These are phyloP conservation scores for Cephalopholis sonnerati DNA, from an alignment of 2,113 vertebrate species.

Conservation along the genomic window DNA sequence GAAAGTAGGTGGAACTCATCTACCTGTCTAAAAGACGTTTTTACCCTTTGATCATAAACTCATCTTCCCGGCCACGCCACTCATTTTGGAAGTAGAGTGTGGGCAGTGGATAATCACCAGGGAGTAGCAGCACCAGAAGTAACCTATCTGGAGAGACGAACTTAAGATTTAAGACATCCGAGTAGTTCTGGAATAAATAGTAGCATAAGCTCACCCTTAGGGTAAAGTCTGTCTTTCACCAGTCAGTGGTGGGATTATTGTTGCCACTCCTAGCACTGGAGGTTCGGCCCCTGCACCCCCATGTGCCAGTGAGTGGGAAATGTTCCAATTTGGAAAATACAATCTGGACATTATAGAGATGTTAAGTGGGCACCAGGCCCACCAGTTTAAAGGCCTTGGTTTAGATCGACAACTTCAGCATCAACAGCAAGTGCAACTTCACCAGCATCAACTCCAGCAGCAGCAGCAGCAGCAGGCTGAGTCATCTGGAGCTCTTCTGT, in stretches of 20 bases:
- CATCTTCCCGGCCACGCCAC: slow-evolving; percentile 64
- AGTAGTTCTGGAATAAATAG: slow-evolving; percentile 64
- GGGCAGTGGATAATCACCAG: slow-evolving; percentile 76
- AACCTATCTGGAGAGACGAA: slow-evolving; percentile 68
- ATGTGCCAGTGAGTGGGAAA: slow-evolving; percentile 88
- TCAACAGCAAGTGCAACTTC: slow-evolving; percentile 88
- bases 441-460: slow-evolving; percentile 88
- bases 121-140: slow-evolving; percentile 71
- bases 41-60: slow-evolving; percentile 66
- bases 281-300: slow-evolving; percentile 83
- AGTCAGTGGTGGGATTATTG: slow-evolving; percentile 74
- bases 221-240: slow-evolving; percentile 69
- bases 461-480: slow-evolving; percentile 88
- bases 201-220: slow-evolving; percentile 62
- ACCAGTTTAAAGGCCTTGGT: slow-evolving; percentile 88
- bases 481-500: slow-evolving; percentile 87
- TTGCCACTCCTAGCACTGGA: slow-evolving; percentile 80
- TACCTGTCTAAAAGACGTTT: slow-evolving; percentile 66
- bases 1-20: slow-evolving; percentile 66
- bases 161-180: slow-evolving; percentile 61
- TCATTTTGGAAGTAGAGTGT: slow-evolving; percentile 80
- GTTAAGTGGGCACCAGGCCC: slow-evolving; percentile 89
- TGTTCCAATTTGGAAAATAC: slow-evolving; percentile 91
- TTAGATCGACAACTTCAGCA: slow-evolving; percentile 88
- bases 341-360: slow-evolving; percentile 91